These are phyloP conservation scores for Latrodectus geometricus DNA, from an alignment of 1,140 invertebrate genomes.

Conservation along the genomic window DNA sequence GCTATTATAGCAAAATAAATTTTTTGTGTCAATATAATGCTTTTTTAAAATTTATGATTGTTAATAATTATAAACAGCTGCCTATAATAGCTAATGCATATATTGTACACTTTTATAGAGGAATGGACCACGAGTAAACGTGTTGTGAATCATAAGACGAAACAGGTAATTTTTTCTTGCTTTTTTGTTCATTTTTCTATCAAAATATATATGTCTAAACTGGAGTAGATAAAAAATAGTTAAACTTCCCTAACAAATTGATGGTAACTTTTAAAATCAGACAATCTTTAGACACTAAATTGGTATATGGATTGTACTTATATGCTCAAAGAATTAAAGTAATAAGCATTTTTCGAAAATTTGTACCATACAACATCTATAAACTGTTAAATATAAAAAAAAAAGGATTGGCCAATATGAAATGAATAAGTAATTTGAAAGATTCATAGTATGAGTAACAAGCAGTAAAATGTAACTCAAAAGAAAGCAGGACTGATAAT, in stretches of 20 bases:
- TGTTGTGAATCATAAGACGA: constrained; percentile 82
- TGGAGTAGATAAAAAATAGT: neutral
- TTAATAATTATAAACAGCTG: neutral
- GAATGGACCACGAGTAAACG: constrained; percentile 91
- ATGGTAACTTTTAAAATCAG: neutral
- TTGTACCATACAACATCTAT: too few species aligned
- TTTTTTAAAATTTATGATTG: neutral
- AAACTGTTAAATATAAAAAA: too few species aligned
- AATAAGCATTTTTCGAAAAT: too few species aligned
- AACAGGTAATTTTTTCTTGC: constrained; percentile 38
- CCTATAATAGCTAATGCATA: neutral
- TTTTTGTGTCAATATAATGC: neutral
- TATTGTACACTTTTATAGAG: constrained; percentile 74
- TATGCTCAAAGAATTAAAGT: too few species aligned
- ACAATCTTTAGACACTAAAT: neutral
- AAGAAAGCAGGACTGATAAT: too few species aligned
- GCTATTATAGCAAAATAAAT: neutral
- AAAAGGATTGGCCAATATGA: too few species aligned
- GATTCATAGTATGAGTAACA: too few species aligned
- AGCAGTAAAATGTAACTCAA: too few species aligned
- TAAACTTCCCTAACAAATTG: neutral
- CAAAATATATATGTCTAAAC: neutral
- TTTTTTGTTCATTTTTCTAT: neutral
- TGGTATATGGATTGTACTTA: neutral
- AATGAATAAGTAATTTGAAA: too few species aligned